These are phyloP conservation scores for Odocoileus hemionus DNA, from an alignment of 2,113 vertebrate genomes.

Conservation along the genomic window DNA sequence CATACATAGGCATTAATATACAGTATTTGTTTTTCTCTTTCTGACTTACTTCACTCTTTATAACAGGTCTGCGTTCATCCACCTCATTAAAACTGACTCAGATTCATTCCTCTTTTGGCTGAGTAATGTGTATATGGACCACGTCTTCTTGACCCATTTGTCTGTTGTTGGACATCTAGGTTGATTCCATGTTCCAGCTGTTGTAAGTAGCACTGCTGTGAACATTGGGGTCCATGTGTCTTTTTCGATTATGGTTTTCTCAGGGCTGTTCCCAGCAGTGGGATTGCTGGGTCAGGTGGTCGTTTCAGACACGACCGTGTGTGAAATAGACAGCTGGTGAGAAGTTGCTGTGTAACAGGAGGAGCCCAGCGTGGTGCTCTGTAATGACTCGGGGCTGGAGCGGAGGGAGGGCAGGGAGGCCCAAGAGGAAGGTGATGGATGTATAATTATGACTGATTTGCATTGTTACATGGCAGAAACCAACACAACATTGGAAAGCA, in stretches of 20 bases:
- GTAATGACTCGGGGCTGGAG: neutral
- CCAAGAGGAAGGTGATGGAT: neutral
- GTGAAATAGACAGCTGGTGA: neutral
- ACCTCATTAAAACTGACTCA: neutral
- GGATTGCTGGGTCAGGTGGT: neutral
- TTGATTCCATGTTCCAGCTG: neutral
- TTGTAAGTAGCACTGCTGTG: neutral
- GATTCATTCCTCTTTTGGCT: neutral
- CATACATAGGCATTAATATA: neutral
- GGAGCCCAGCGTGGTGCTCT: neutral
- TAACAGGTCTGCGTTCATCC: neutral
- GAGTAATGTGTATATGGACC: neutral
- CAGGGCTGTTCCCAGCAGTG: neutral
- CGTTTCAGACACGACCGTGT: neutral
- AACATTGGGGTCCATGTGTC: neutral
- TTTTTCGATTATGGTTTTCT: neutral
- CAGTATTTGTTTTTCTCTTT: neutral
- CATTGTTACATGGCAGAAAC: neutral
- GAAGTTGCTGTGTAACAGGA: neutral
- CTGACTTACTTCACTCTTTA: neutral
- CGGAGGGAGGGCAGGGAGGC: neutral
- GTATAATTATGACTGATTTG: neutral
- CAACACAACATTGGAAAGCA: neutral
- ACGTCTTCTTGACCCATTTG: neutral
- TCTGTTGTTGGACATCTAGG: neutral